phyloP scores from a whole-genome alignment of 2,888 invertebrate species.

The Leucozona laternaria region DNA sequence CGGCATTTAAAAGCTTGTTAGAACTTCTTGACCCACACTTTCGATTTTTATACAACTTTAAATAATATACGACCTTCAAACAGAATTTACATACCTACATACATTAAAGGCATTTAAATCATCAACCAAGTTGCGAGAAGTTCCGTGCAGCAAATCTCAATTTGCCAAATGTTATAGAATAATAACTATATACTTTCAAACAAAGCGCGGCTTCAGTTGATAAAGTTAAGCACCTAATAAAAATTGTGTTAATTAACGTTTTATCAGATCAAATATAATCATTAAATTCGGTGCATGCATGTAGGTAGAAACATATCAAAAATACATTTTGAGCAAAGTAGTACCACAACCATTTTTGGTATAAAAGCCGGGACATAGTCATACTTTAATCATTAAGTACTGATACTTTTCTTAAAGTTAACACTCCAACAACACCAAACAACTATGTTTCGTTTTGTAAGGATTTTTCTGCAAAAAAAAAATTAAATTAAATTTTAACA shows the following conservation, averaged over 20 bases:
- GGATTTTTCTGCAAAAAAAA: background rate
- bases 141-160: background rate
- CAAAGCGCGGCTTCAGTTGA: background rate
- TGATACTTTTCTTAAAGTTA: background rate
- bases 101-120: background rate
- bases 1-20: no score
- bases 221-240: background rate
- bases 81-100: background rate
- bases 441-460: slow-evolving; percentile 46
- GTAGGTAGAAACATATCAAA: background rate
- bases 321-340: background rate
- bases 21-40: background rate
- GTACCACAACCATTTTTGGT: background rate
- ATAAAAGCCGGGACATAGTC: background rate
- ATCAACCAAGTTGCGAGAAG: background rate
- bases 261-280: background rate
- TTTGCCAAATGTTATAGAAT: background rate
- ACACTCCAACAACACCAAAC: background rate
- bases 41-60: background rate
- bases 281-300: background rate
- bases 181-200: background rate
- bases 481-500: background rate
- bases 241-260: background rate
- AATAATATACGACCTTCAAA: background rate
- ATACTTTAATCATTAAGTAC: background rate